Conservation (phyloP, 2,888 invertebrate species). For the Athripsodes cinereus region DNA sequence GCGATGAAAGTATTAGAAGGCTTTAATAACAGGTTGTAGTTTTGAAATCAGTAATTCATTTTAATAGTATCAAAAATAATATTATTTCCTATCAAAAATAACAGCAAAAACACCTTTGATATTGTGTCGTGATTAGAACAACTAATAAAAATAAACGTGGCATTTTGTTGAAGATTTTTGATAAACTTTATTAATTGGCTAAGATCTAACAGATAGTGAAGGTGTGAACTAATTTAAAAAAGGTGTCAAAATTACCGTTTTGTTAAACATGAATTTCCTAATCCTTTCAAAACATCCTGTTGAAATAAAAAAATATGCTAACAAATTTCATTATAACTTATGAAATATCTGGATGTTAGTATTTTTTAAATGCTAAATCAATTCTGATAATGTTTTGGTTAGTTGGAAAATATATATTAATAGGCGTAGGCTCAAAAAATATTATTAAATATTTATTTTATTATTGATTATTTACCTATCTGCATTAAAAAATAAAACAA, state of each 20-base stretch:
- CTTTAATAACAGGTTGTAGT: constrained; percentile 21
- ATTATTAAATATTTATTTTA: no score
- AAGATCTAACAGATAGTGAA: not conserved
- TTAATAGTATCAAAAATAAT: constrained; percentile 5
- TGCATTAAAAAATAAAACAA: no score
- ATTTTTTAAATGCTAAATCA: no score
- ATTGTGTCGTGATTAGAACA: not conserved
- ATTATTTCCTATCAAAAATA: constrained; percentile 1
- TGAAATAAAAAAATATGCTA: no score
- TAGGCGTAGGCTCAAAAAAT: no score
- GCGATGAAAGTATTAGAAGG: constrained; percentile 27
- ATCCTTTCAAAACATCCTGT: no score
- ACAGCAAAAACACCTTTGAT: not conserved
- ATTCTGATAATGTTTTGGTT: no score
- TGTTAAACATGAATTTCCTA: no score
- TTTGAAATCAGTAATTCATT: constrained; percentile 16
- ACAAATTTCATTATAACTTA: no score
- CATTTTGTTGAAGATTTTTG: not conserved
- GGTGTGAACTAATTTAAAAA: constrained; percentile 2
- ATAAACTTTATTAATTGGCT: not conserved
- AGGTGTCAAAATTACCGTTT: not conserved
- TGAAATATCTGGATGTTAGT: no score
- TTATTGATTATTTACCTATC: no score
- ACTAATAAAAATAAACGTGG: not conserved
- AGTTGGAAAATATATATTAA: no score